Base-by-base conservation (phyloP, 2,888 invertebrate genomes). In the Xestia sexstrigata region DNA sequence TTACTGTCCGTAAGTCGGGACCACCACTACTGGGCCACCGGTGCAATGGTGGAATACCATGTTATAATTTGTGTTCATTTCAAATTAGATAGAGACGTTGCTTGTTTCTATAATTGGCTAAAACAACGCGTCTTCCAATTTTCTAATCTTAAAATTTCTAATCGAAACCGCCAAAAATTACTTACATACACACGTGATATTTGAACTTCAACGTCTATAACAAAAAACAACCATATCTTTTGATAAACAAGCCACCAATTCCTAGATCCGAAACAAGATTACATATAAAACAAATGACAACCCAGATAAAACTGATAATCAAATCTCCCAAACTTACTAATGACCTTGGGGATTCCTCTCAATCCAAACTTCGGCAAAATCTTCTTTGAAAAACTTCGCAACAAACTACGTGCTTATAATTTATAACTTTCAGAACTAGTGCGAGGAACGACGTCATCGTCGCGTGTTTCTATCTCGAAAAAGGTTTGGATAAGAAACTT, bases 381-480 rank as follows among this genome's bases (percentile, higher is more conserved):
- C 67, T 83, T 70, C 71, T 84, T 70, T 65, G 42, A 52, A 65
- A 72, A 83, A 85, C 52, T 73, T 76, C 11, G 5, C 39, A 58
- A 62, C 76, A 72, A 68, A 77, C 70, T 85, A 81, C 85, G 83
- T 83, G 83, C 70, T 65, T 65, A 83, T 85, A 85, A 76, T 83
- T 70, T 81, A 83, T 85, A 81, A 69, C 72, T 81, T 72, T n/a
- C 58, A 13, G 65, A 85, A 77, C 67, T 84, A 77, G 45, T 62
- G 63, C 35, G 39, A 63, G 42, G 30, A 76, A 68, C 66, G 71
- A 67, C 60, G 85, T 73, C 72, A 76, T 35, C 52, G 52, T 66
- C 35, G 69, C 77, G 47, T 76, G 74, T 85, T 73, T 81, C 68
- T 62, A 60, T 84, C 76, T n/a, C 67, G 45, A 70, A 76, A 81